Conservation (phyloP, 1,140 invertebrate genomes). For the Calephelis virginiensis region DNA sequence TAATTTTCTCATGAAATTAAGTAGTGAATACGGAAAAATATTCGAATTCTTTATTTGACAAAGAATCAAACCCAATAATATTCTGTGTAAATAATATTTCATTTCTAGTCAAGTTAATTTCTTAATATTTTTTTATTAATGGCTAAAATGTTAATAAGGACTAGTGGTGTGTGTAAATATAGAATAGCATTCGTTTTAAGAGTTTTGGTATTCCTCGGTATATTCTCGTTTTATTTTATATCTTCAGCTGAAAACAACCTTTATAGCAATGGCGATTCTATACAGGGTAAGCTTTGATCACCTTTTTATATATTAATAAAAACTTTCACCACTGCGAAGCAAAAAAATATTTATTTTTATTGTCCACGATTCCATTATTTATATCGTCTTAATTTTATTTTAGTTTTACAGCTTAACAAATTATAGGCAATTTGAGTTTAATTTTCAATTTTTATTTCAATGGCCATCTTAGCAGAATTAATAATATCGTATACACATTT, state of each 20-base stretch:
- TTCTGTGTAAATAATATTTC: conserved; percentile 18
- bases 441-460: too few relatives aligned
- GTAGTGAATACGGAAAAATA: conserved; percentile 55
- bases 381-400: too few relatives aligned
- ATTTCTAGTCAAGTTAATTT: conserved; percentile 30
- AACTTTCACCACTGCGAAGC: too few relatives aligned
- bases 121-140: conserved; percentile 40
- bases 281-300: background rate
- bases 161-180: conserved; percentile 50
- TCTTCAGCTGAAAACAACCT: background rate
- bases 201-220: conserved; percentile 52
- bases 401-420: too few relatives aligned
- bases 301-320: too few relatives aligned
- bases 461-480: too few relatives aligned
- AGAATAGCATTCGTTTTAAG: conserved; percentile 45
- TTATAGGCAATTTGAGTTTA: too few relatives aligned
- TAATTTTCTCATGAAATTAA: conserved; percentile 48
- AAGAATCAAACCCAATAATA: conserved; percentile 25
- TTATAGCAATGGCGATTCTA: background rate
- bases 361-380: too few relatives aligned
- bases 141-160: conserved; percentile 69
- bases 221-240: conserved; percentile 45
- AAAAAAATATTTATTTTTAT: too few relatives aligned
- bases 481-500: too few relatives aligned
- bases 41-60: conserved; percentile 71